A percentile compares a stretch with the other conserved stretches of the same genome.
Evolutionary conservation across 2,888 invertebrate genomes (phyloP).

Genomic region (Sphaeridia pumilis): DNA sequence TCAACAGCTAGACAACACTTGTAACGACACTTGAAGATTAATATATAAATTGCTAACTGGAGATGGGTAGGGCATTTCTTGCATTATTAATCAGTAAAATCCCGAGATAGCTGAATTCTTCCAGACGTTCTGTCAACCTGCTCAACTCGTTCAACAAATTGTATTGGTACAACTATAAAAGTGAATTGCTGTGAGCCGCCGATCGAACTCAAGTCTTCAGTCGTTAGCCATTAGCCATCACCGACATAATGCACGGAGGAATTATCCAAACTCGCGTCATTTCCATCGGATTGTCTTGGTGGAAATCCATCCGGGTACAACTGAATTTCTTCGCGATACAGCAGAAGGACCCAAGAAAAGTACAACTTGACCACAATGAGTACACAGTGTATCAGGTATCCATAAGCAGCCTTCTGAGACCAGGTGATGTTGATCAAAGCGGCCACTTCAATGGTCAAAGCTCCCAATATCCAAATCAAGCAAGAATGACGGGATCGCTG

Average conservation of each 20-base stretch:
- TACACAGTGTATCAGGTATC: too few species aligned
- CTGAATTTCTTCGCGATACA: not conserved
- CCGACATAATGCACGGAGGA: slow-evolving; percentile 1
- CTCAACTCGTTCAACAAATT: too few species aligned
- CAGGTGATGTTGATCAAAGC: not conserved
- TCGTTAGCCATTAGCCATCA: slow-evolving; percentile 9
- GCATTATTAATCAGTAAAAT: too few species aligned
- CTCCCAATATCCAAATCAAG: not conserved
- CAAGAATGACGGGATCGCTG: not conserved
- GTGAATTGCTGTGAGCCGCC: too few species aligned
- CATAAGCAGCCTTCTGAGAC: not conserved
- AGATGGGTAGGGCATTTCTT: too few species aligned
- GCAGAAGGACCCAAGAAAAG: slow-evolving; percentile 2
- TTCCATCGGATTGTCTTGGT: not conserved
- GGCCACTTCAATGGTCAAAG: not conserved
- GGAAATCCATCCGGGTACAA: slow-evolving; percentile 10
- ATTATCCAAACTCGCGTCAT: not conserved
- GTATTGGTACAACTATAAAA: too few species aligned
- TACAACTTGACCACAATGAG: not conserved
- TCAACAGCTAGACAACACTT: too few species aligned
- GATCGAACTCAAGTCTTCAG: too few species aligned
- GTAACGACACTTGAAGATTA: too few species aligned
- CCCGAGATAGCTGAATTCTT: too few species aligned
- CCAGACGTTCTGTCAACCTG: too few species aligned
- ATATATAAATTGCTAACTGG: too few species aligned